A percentile compares a stretch with the other conserved stretches of the same genome.
These are phyloP conservation scores for Indri indri DNA, from an alignment of 2,113 vertebrate genomes.

Conservation along the genomic window DNA sequence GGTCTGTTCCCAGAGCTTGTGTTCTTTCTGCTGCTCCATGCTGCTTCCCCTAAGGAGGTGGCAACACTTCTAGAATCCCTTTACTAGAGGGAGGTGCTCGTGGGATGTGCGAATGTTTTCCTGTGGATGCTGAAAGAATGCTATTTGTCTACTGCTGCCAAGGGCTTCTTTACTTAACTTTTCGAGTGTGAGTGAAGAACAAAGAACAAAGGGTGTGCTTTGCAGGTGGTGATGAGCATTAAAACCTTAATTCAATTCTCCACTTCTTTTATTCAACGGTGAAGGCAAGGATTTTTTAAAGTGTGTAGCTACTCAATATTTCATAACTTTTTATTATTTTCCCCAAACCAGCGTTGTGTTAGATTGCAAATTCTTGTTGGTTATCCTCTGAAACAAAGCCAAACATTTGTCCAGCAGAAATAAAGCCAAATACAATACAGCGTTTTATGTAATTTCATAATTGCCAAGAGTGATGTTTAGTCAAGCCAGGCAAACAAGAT, in stretches of 20 bases:
- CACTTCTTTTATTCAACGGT: neutral
- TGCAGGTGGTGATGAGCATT: neutral
- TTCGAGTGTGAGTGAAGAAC: neutral
- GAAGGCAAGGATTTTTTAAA: neutral
- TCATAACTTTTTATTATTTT: neutral
- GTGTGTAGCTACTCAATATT: neutral
- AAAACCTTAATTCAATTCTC: neutral
- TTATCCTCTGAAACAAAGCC: neutral
- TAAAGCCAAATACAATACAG: neutral
- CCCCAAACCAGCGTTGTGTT: neutral
- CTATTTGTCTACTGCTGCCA: neutral
- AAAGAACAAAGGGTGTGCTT: neutral
- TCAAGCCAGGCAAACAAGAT: neutral
- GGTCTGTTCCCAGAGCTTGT: neutral
- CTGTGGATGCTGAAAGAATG: neutral
- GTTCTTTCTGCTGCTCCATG: neutral
- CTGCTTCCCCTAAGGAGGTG: neutral
- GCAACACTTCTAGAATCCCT: neutral
- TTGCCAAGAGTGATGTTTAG: neutral
- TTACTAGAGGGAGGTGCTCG: too few species aligned
- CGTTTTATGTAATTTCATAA: neutral
- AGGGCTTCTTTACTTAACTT: constrained; percentile 1
- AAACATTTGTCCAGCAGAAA: neutral
- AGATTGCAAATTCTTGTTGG: neutral
- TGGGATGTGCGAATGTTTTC: neutral